phyloP scores from a whole-genome alignment of 1,140 invertebrate genomes.

The Sarcophaga peregrina region DNA sequence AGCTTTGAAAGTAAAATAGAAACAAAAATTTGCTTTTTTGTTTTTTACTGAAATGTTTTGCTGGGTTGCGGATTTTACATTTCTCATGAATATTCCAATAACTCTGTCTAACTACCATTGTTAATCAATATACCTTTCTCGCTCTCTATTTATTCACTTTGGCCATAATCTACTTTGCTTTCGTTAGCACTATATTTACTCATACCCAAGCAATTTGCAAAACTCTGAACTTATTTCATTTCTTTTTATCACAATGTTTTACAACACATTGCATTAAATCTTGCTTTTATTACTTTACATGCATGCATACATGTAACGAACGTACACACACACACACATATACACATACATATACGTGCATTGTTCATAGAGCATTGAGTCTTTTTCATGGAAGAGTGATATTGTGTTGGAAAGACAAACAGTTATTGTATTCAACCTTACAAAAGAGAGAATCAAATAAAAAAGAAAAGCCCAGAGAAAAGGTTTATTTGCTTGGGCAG shows the following conservation, averaged over 20 bases:
- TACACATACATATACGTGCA: background rate
- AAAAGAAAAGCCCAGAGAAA: background rate
- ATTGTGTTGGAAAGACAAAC: conserved; percentile 39
- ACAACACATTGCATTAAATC: conserved; percentile 37
- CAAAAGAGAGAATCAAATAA: background rate
- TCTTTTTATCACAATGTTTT: conserved; percentile 25
- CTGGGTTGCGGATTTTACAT: background rate
- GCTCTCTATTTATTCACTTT: background rate
- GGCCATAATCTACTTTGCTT: conserved; percentile 2
- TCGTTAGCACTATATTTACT: background rate
- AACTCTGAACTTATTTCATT: background rate
- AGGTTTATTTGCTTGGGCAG: background rate
- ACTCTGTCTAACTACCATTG: too few relatives aligned
- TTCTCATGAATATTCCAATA: too few relatives aligned
- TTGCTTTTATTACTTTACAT: conserved; percentile 29
- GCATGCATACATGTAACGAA: too few relatives aligned
- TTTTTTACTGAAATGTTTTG: too few relatives aligned
- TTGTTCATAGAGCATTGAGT: background rate
- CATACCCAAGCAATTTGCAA: background rate
- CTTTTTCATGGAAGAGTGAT: background rate
- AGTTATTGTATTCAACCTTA: conserved; percentile 9
- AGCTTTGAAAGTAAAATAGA: too few relatives aligned
- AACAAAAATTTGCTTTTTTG: too few relatives aligned
- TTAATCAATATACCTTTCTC: too few relatives aligned
- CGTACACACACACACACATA: background rate